Percentiles rank a stretch among this genome's conserved stretches.
Conservation (phyloP, 1,140 invertebrate genomes). For the Paraescarpia echinospica region DNA sequence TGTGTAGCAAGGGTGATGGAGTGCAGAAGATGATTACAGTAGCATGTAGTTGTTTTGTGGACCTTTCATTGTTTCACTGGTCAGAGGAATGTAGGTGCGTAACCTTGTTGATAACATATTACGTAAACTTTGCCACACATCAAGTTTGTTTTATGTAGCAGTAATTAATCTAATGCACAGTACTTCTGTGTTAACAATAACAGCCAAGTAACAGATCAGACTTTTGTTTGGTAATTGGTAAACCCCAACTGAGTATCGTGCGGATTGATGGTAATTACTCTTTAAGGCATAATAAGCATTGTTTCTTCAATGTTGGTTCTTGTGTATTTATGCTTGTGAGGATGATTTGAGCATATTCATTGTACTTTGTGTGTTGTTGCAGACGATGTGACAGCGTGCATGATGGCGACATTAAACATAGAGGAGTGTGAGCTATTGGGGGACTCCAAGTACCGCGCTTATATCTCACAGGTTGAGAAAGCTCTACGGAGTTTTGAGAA, state of each 20-base stretch:
- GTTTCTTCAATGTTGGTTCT: too few species aligned
- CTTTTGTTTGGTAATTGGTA: background rate
- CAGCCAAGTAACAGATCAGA: background rate
- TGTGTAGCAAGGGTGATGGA: background rate
- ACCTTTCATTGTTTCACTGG: background rate
- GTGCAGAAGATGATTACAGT: background rate
- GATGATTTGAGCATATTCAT: background rate
- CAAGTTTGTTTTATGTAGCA: background rate
- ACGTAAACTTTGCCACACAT: background rate
- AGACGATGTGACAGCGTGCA: background rate
- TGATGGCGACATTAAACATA: conserved; percentile 2
- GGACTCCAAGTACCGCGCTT: conserved; percentile 54
- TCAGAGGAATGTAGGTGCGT: background rate
- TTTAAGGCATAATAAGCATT: too few species aligned
- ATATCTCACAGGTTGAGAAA: conserved; percentile 72
- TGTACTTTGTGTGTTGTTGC: background rate
- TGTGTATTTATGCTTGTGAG: too few species aligned
- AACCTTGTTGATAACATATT: background rate
- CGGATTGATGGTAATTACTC: too few species aligned
- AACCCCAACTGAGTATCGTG: too few species aligned
- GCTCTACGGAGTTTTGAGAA: conserved; percentile 90
- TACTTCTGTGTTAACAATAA: background rate
- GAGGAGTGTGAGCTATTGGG: conserved; percentile 55
- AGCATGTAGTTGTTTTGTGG: background rate
- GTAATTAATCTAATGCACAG: background rate